Conservation (phyloP, 1,140 invertebrate species). For the Bombus polaris region DNA sequence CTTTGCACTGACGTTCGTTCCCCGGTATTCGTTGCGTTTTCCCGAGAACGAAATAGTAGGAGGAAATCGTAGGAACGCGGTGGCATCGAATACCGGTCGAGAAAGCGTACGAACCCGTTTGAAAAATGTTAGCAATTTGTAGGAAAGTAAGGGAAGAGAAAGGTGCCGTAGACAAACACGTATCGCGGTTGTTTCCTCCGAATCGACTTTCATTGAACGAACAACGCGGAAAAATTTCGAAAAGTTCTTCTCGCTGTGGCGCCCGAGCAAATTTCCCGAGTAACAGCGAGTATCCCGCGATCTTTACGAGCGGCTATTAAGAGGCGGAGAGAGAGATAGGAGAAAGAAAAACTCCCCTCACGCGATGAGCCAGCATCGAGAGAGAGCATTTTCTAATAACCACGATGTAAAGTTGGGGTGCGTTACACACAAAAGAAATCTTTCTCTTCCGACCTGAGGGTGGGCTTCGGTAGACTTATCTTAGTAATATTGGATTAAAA, state of each 20-base stretch:
- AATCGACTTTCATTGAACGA: not conserved
- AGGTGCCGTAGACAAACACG: not conserved
- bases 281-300: not conserved
- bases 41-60: not conserved
- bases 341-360: conserved; percentile 4
- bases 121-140: not conserved
- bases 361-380: conserved; percentile 36
- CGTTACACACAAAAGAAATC: conserved; percentile 82
- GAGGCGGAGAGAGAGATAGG: not conserved
- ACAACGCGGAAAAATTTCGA: not conserved
- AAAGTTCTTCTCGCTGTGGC: not conserved
- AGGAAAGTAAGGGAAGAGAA: not conserved
- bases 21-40: not conserved
- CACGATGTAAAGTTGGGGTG: conserved; percentile 81
- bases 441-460: conserved; percentile 62
- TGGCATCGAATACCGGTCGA: no score
- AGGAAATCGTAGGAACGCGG: not conserved
- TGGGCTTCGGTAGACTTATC: conserved; percentile 77
- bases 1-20: not conserved
- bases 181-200: not conserved
- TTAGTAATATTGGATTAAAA: conserved; percentile 84
- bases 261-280: not conserved
- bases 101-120: not conserved
- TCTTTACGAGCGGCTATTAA: conserved; percentile 30
- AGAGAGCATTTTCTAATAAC: conserved; percentile 83